phyloP scores from a whole-genome alignment of 2,888 invertebrate species.

The Catonia carolina region DNA sequence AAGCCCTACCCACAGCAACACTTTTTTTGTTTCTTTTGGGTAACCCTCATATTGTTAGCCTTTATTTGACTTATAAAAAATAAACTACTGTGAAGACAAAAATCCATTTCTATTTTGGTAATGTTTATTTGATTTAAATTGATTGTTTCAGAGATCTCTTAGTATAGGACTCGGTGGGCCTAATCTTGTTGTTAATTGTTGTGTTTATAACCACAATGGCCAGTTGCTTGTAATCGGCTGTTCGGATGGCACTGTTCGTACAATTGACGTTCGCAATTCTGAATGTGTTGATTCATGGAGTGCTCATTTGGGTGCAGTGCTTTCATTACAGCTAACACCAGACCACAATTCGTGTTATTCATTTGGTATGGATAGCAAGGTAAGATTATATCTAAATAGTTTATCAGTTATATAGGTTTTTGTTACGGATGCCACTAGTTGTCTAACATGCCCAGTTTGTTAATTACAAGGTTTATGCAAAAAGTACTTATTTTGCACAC shows the following conservation, averaged over 20 bases:
- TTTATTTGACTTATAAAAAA: too few relatives aligned
- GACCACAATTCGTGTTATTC: conserved; percentile 52
- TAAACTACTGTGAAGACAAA: too few relatives aligned
- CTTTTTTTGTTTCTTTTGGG: too few relatives aligned
- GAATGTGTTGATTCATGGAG: conserved; percentile 50
- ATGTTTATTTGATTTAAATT: too few relatives aligned
- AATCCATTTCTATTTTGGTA: too few relatives aligned
- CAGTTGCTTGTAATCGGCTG: conserved; percentile 51
- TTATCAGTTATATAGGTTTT: not conserved
- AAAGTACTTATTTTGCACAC: too few relatives aligned
- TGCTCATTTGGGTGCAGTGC: conserved; percentile 50
- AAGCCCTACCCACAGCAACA: too few relatives aligned
- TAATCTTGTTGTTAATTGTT: conserved; percentile 44
- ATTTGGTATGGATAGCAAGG: conserved; percentile 51
- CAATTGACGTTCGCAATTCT: conserved; percentile 50
- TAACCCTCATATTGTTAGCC: too few relatives aligned
- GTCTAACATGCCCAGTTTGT: not conserved
- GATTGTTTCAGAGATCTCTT: conserved; percentile 29
- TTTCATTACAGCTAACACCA: conserved; percentile 48
- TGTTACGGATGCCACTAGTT: not conserved
- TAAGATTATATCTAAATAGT: conserved; percentile 34
- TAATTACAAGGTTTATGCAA: not conserved
- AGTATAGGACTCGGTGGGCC: conserved; percentile 28
- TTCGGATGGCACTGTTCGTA: conserved; percentile 51
- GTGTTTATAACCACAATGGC: conserved; percentile 53